phyloP scores from a whole-genome alignment of 2,797 vertebrate genomes.

The Lutjanus argentimaculatus region DNA sequence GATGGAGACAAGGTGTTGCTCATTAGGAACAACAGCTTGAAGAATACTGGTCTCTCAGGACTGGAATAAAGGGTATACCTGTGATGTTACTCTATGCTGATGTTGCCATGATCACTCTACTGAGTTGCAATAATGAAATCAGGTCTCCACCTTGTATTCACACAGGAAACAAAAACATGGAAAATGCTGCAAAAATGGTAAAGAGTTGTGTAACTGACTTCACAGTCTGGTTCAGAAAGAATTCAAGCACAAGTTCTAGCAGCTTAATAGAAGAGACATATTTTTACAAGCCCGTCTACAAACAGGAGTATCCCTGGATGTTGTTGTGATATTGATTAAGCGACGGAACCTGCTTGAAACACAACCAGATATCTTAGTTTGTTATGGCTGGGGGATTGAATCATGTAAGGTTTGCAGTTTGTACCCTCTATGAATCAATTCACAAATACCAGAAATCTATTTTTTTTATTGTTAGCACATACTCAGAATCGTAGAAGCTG shows the following conservation, averaged over 20 bases:
- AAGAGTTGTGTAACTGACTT: background rate
- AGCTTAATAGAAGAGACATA: background rate
- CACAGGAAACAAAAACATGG: background rate
- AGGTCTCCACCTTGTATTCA: background rate
- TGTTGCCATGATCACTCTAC: background rate
- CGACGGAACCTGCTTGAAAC: no score
- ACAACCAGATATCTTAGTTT: no score
- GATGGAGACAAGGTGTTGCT: background rate
- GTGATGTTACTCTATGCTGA: background rate
- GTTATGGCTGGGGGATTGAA: no score
- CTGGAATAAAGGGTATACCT: background rate
- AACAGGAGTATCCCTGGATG: no score
- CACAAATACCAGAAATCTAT: no score
- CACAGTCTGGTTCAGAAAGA: background rate
- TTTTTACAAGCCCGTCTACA: background rate
- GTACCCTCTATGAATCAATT: no score
- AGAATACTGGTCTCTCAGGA: background rate
- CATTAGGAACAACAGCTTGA: background rate
- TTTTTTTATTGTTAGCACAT: no score
- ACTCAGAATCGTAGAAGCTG: no score
- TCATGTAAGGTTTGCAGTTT: no score
- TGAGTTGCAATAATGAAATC: background rate
- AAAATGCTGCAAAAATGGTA: background rate
- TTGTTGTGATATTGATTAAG: no score
- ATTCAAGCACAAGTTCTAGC: background rate